Base-by-base conservation (phyloP, 2,888 invertebrate genomes). In the Biston stratarius region DNA sequence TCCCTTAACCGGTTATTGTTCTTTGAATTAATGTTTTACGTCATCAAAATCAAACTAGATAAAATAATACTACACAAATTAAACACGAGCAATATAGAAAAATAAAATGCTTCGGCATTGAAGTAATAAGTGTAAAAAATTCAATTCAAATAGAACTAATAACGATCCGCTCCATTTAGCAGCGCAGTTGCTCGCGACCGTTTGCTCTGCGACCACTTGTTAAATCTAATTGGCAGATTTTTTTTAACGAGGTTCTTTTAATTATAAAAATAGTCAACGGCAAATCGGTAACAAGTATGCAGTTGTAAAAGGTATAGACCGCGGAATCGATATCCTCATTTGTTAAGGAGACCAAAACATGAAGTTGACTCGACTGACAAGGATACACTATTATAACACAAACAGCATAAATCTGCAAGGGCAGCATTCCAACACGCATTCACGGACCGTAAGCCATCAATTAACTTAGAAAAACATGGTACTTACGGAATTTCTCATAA, bases 361-460 rank as follows among this genome's bases (percentile, higher is more conserved):
- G 51, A 45, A 74, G 67, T 70, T 56, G 74, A 48, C 51, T 61
- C 36, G 51, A 78, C 78, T 76, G 78, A 79, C 79, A 79, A 78
- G 77, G 76, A 80, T 77, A 81, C 79, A 82, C 76, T 80, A 83
- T 82, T 82, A 77, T 81, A 78, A 79, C 79, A 81, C 80, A 80
- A 82, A 81, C 76, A 81, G 73, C 75, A 79, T 81, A 86, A 91
- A 91, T 92, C 91, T 86, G 83, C 87, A 86, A 86, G 78, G 82
- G 80, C 83, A 81, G 81, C 91, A 90, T 92, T 89, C 91, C 85
- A 85, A 86, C 92, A 91, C 92, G 92, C 84, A 84, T 83, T 83
- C 77, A 75, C 77, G 77, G 82, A 82, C 82, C 75, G 79, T 79
- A 85, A 82, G 79, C 83, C 84, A 88, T 88, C 89, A 88, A 89